Evolutionary conservation across 2,113 vertebrate genomes (phyloP), one percentile per base, ranked within the genome.

Genomic region (Caracal caracal): DNA sequence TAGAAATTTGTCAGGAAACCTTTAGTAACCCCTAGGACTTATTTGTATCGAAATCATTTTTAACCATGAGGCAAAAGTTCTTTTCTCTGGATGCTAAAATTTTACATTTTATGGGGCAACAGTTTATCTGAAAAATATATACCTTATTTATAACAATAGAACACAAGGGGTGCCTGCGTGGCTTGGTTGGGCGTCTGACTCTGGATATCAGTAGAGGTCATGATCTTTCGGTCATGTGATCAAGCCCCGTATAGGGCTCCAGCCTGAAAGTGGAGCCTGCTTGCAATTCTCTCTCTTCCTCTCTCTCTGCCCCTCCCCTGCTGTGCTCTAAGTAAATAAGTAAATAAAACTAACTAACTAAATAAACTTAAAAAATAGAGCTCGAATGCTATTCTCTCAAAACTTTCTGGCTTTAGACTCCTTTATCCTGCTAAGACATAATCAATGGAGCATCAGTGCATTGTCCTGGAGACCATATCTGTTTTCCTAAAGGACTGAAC

Each of bases 401-500:
- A 56, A 92, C 10, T 56, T 82, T 65, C 24, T 88, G 40, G 10
- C 76, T 56, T 35, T 76, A 51, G 78, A n/a, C 24, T 70, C 68
- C 17, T 91, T 66, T 81, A 19, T 90, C n/a, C 19, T 66, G 11
- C 71, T 76, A 71, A 40, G 47, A 76, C 35, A 13, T 26, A 81
- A 95, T 95, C 93, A 88, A 15, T 92, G 95, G 15, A 76, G 30
- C 85, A 87, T 97, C 75, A 40, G 10, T 33, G 63, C n/a, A 0
- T n/a, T 83, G 65, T 80, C 3, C 65, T 88, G 10, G 15, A 88
- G 92, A 95, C 37, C 82, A 73, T 78, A 85, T 63, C 65, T 88
- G 73, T 56, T 98, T 88, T 84, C 90, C 56, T 88, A 97, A 97
- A 53, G 83, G 43, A 80, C 90, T 70, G 40, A 92, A 51, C 65